Evolutionary conservation across 37 sponge, comb jelly and placozoan genomes (phyloP).

Genomic region (Mnemiopsis leidyi): DNA sequence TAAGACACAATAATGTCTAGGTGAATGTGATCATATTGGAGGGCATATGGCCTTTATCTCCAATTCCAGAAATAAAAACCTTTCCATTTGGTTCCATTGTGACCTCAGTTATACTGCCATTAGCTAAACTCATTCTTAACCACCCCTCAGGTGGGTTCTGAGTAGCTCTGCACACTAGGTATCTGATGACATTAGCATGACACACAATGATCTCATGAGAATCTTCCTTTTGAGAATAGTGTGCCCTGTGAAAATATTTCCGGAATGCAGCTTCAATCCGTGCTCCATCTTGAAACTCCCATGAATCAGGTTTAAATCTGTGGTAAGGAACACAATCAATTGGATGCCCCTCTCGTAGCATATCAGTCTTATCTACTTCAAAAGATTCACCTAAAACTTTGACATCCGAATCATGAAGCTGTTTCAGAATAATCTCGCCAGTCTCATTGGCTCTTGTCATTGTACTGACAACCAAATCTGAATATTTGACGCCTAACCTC

Average conservation of each 20-base stretch:
- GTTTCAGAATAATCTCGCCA: not conserved
- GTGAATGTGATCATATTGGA: not conserved
- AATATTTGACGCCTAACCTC: constrained; percentile 16
- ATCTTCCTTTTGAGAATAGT: constrained; percentile 33
- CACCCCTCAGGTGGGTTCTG: constrained; percentile 11
- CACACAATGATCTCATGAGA: constrained; percentile 49
- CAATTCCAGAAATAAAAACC: not conserved
- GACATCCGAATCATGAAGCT: not conserved
- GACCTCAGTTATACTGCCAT: constrained; percentile 50
- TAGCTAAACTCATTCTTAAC: constrained; percentile 31
- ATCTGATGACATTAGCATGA: constrained; percentile 66
- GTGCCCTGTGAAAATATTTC: constrained; percentile 31
- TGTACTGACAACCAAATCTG: not conserved
- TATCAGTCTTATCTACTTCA: not conserved
- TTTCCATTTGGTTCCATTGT: not conserved
- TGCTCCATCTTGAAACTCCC: constrained; percentile 7
- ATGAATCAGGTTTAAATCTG: not conserved
- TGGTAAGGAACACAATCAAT: not conserved
- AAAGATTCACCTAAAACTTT: not conserved
- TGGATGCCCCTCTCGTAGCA: constrained; percentile 37
- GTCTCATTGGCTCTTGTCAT: constrained; percentile 39
- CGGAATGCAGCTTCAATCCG: constrained; percentile 61
- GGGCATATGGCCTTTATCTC: constrained; percentile 8
- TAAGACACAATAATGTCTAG: not conserved
- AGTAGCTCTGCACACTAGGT: not conserved